These are phyloP conservation scores for Alloscopus bannaensis DNA, from an alignment of 2,888 invertebrate species.

Conservation along the genomic window DNA sequence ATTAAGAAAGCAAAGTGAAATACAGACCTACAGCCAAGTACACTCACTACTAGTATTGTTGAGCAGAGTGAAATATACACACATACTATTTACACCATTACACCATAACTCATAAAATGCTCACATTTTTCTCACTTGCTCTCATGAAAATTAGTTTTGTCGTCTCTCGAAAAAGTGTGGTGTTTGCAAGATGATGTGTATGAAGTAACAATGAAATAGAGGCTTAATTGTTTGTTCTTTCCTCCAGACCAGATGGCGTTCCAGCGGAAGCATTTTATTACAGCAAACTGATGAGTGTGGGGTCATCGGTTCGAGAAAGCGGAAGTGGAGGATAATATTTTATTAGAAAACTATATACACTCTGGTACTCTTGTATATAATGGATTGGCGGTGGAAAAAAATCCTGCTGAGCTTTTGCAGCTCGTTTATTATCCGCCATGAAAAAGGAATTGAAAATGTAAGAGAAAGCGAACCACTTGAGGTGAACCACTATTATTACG, in stretches of 20 bases:
- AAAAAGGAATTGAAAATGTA: background rate
- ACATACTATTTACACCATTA: conserved; percentile 58
- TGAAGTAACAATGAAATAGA: too few relatives aligned
- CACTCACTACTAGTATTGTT: background rate
- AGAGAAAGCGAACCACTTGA: conserved; percentile 7
- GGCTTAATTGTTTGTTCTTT: conserved; percentile 5
- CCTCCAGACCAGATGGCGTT: conserved; percentile 63
- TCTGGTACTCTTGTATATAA: too few relatives aligned
- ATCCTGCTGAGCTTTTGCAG: conserved; percentile 56
- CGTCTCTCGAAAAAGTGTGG: too few relatives aligned
- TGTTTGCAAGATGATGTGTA: too few relatives aligned
- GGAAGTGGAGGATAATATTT: conserved; percentile 63
- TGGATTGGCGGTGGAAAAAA: conserved; percentile 14
- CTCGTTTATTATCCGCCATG: conserved; percentile 46
- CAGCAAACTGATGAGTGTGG: conserved; percentile 62
- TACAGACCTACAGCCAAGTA: conserved; percentile 38
- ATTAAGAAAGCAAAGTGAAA: conserved; percentile 49
- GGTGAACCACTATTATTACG: conserved; percentile 32
- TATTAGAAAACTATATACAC: conserved; percentile 43
- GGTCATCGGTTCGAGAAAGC: conserved; percentile 60
- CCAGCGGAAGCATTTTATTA: conserved; percentile 68
- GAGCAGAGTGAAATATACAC: conserved; percentile 33
- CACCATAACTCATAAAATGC: conserved; percentile 56
- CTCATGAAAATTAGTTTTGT: too few relatives aligned
- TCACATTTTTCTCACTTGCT: conserved; percentile 40